A percentile compares a stretch with the other conserved stretches of the same genome.
Evolutionary conservation across 2,888 invertebrate species (phyloP).

Genomic region (Ectobius pallidus): DNA sequence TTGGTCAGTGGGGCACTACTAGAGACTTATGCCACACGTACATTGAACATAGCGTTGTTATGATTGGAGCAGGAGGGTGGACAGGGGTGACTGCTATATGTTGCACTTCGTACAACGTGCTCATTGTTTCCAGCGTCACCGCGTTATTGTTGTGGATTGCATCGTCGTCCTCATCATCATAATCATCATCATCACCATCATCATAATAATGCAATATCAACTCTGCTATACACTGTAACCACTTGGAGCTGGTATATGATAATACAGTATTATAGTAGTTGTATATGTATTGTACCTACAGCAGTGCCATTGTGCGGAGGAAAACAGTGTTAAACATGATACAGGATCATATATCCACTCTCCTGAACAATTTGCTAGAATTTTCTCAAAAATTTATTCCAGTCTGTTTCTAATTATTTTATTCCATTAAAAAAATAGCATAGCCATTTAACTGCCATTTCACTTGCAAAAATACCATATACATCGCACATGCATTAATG

Average conservation of each 20-base stretch:
- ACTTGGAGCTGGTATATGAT: conserved; percentile 19
- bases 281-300: conserved; percentile 22
- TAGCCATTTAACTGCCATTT: too few relatives aligned
- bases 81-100: neutral
- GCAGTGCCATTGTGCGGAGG: conserved; percentile 18
- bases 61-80: conserved; percentile 8
- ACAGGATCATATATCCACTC: neutral
- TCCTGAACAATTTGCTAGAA: neutral
- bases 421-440: too few relatives aligned
- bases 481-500: too few relatives aligned
- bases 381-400: neutral
- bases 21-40: neutral
- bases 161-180: conserved; percentile 16
- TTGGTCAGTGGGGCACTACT: too few relatives aligned
- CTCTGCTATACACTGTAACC: conserved; percentile 16
- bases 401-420: too few relatives aligned
- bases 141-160: conserved; percentile 27
- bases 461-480: too few relatives aligned
- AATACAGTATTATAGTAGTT: conserved; percentile 21
- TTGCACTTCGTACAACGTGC: conserved; percentile 27
- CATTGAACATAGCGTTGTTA: conserved; percentile 1
- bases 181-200: conserved; percentile 16
- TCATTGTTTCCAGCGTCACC: conserved; percentile 28
- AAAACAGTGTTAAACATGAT: conserved; percentile 32
- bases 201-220: conserved; percentile 30